Evolutionary conservation across 2,888 invertebrate genomes (phyloP), one percentile per base, ranked within the genome.

Genomic region (Congeria kusceri): DNA sequence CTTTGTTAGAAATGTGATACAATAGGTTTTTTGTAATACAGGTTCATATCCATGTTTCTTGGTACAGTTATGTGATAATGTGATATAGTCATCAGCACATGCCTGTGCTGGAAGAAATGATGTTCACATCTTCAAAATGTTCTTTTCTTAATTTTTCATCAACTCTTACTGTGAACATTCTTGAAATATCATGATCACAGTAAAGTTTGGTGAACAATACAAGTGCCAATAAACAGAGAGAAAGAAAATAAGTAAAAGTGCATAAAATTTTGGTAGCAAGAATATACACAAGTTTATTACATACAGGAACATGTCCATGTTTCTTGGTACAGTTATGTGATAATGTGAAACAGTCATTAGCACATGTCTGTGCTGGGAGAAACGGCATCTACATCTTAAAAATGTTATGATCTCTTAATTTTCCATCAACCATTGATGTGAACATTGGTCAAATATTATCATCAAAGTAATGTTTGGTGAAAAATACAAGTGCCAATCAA

Each of bases 351-450:
- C 39, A 49, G 28, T 7, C n/a, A 69, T 61, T 28, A 76, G 76
- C 76, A 70, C 70, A 70, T 70, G 76, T 29, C 69, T 69, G 76
- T 70, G 68, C 67, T 68, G 39, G 69, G 66, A 68, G 28, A 27
- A 23, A 58, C 32, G 39, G 49, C 20, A 4, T 27, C 9, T 27
- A 28, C 27, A 65, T 29, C 3, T 25, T 29, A 7, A 44, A 44
- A 46, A 27, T 3, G 39, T 15, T 5, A 1, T 39, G 1, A 7
- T 13, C 9, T 39, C 15, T 5, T 23, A 1, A 25, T 9, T 1
- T 15, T 63, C 15, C 15, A 44, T 44, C 44, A 44, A 63, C 3
- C 56, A 56, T 11, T 56, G 5, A 2, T 56, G 56, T 56, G 25
- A 25, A 25, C 25, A 25, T 20, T 9, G 1, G 20, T 56, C 1